These are phyloP conservation scores for Sebastes ruberrimus DNA, from an alignment of 2,797 vertebrate species.

Conservation along the genomic window DNA sequence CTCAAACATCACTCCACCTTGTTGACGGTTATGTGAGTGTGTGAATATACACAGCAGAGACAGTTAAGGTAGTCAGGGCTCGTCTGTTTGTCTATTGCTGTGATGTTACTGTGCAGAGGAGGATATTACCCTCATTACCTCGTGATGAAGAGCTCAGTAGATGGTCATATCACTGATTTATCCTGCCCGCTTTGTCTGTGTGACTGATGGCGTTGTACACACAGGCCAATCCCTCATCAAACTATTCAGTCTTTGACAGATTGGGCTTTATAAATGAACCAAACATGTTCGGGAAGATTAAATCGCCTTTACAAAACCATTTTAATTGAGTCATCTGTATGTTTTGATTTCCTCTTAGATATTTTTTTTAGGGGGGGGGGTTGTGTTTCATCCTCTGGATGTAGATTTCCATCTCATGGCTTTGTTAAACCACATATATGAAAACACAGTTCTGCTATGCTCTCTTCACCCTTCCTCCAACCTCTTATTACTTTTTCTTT, in stretches of 20 bases:
- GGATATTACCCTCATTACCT: constrained; percentile 75
- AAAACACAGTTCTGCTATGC: constrained; percentile 27
- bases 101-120: constrained; percentile 59
- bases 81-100: constrained; percentile 53
- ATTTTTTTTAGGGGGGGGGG: too few species aligned
- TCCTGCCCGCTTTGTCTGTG: constrained; percentile 64
- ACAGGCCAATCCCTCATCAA: constrained; percentile 68
- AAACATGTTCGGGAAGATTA: constrained; percentile 53
- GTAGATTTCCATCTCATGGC: not conserved
- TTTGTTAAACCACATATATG: constrained; percentile 34
- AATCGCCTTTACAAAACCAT: constrained; percentile 34
- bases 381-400: not conserved
- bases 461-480: constrained; percentile 20
- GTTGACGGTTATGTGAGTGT: not conserved
- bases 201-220: constrained; percentile 67
- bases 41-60: not conserved
- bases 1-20: constrained; percentile 9
- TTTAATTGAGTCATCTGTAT: constrained; percentile 65
- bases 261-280: constrained; percentile 59
- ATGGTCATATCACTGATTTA: constrained; percentile 76
- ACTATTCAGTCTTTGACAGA: constrained; percentile 65
- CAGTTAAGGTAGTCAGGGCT: constrained; percentile 2
- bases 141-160: constrained; percentile 76
- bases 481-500: constrained; percentile 2
- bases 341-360: not conserved